Percentiles rank a stretch among this genome's conserved stretches.
Conservation (phyloP, 2,797 vertebrate genomes). For the Notamacropus eugenii region DNA sequence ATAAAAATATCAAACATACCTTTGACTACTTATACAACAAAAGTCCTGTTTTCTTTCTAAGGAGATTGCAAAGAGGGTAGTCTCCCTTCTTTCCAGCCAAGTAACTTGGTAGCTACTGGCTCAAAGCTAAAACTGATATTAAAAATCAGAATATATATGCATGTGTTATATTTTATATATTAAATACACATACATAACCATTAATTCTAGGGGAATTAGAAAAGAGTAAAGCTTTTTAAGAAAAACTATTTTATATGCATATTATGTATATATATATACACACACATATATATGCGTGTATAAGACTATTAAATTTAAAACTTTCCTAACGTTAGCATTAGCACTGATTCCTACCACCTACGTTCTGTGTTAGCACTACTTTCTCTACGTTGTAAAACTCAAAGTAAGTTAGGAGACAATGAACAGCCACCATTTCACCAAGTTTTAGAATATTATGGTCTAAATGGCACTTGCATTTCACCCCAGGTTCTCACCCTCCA, state of each 20-base stretch:
- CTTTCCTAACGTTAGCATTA: neutral
- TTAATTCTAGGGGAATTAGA: too few relatives aligned
- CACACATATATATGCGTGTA: too few relatives aligned
- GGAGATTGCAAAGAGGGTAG: neutral
- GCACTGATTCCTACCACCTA: neutral
- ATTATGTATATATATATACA: too few relatives aligned
- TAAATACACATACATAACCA: too few relatives aligned
- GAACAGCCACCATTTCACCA: neutral
- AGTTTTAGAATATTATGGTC: constrained; percentile 17
- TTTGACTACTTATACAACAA: neutral
- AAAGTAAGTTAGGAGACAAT: constrained; percentile 2
- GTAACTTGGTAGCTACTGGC: neutral
- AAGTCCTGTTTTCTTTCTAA: neutral
- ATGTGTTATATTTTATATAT: too few relatives aligned
- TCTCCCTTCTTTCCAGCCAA: neutral
- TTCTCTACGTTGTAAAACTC: neutral
- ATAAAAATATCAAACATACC: neutral
- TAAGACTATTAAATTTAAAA: too few relatives aligned
- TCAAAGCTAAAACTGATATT: neutral
- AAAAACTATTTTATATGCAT: too few relatives aligned
- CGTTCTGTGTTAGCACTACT: neutral
- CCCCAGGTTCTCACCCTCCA: neutral
- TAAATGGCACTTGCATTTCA: neutral
- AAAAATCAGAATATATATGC: neutral
- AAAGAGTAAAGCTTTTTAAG: too few relatives aligned